These are phyloP conservation scores for Geopemphigus sp. DNA, from an alignment of 1,140 invertebrate species.

Conservation along the genomic window DNA sequence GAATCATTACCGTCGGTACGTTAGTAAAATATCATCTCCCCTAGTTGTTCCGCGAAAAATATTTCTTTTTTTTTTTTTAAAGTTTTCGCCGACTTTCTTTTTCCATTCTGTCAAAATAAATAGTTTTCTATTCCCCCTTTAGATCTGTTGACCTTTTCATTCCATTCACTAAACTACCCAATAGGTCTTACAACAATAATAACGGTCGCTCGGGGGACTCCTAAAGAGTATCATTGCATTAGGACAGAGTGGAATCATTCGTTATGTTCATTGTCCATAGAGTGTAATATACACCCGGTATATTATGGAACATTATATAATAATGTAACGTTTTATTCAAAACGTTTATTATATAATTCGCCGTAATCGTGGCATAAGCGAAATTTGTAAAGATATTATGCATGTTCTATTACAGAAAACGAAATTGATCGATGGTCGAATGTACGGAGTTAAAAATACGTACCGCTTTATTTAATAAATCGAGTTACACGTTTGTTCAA, in stretches of 20 bases:
- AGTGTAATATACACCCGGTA: neutral
- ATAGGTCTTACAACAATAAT: conserved; percentile 29
- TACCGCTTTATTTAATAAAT: too few relatives aligned
- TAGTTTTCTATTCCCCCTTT: conserved; percentile 1
- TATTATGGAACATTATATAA: conserved; percentile 5
- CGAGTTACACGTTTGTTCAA: too few relatives aligned
- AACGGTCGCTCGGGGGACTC: conserved; percentile 1
- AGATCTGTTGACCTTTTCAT: conserved; percentile 29
- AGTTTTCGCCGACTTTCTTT: neutral
- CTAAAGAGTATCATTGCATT: neutral
- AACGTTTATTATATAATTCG: neutral
- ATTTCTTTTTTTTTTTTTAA: conserved; percentile 2
- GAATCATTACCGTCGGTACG: conserved; percentile 8
- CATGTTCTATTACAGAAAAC: neutral
- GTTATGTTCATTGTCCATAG: conserved; percentile 14
- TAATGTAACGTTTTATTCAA: neutral
- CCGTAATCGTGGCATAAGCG: neutral
- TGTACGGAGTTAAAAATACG: too few relatives aligned
- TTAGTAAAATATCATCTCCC: neutral
- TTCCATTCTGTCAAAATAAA: neutral
- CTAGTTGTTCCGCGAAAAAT: neutral
- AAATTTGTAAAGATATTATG: neutral
- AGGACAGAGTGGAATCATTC: conserved; percentile 9
- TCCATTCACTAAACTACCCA: conserved; percentile 23
- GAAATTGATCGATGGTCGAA: neutral